These are phyloP conservation scores for Telenomus remus DNA, from an alignment of 1,140 invertebrate genomes.

Conservation along the genomic window DNA sequence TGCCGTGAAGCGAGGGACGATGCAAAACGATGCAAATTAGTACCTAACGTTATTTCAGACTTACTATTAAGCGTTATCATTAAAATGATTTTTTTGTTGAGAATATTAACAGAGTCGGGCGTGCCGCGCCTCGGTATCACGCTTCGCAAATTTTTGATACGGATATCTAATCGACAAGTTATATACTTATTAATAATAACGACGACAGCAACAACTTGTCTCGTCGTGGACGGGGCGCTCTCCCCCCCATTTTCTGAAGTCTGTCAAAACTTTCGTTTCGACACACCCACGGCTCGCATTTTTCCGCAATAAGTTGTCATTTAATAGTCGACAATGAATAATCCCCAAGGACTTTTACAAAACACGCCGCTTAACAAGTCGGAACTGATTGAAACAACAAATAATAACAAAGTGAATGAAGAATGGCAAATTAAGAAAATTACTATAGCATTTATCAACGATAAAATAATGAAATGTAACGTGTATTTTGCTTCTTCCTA, in stretches of 20 bases:
- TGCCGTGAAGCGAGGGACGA: conserved; percentile 36
- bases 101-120: conserved; percentile 19
- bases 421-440: conserved; percentile 56
- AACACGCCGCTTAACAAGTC: too few species aligned
- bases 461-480: conserved; percentile 74
- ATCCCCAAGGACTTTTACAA: too few species aligned
- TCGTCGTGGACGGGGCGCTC: too few species aligned
- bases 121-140: conserved; percentile 20
- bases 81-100: conserved; percentile 51
- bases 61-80: conserved; percentile 66
- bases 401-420: conserved; percentile 50
- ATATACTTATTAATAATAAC: conserved; percentile 5
- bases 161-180: conserved; percentile 16
- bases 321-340: too few species aligned
- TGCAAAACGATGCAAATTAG: conserved; percentile 62
- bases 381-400: neutral
- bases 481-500: conserved; percentile 77
- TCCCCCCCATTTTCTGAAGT: conserved; percentile 12
- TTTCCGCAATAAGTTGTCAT: too few species aligned
- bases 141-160: conserved; percentile 38
- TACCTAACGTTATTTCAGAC: conserved; percentile 68
- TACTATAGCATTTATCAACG: conserved; percentile 74
- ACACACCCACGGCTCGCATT: too few species aligned
- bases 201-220: conserved; percentile 19
- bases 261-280: conserved; percentile 35